Conservation (phyloP, 1,140 invertebrate genomes). For the Gryon sp. region DNA sequence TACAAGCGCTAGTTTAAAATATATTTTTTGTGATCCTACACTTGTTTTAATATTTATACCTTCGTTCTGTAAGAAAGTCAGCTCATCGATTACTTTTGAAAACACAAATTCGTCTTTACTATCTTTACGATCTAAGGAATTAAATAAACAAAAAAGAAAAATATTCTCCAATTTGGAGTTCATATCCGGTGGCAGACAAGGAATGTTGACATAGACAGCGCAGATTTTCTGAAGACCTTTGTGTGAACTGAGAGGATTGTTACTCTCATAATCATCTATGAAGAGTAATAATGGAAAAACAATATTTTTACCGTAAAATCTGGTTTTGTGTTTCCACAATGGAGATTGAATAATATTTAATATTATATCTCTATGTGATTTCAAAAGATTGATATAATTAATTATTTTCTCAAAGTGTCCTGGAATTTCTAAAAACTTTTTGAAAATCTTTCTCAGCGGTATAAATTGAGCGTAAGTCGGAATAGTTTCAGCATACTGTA, state of each 20-base stretch:
- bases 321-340: not conserved
- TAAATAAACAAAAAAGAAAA: slow-evolving; percentile 65
- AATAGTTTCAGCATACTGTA: not conserved
- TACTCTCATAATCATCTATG: slow-evolving; percentile 9
- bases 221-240: slow-evolving; percentile 56
- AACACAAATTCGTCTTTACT: slow-evolving; percentile 59
- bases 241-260: slow-evolving; percentile 47
- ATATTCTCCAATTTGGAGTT: slow-evolving; percentile 65
- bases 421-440: slow-evolving; percentile 4
- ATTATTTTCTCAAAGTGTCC: not conserved
- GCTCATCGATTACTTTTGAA: slow-evolving; percentile 55
- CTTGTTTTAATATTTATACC: slow-evolving; percentile 53
- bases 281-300: slow-evolving; percentile 1
- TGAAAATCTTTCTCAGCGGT: slow-evolving; percentile 1
- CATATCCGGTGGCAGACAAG: slow-evolving; percentile 62
- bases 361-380: slow-evolving; percentile 2
- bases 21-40: slow-evolving; percentile 32
- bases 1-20: slow-evolving; percentile 61
- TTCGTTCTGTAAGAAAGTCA: slow-evolving; percentile 54
- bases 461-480: not conserved
- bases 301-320: not conserved
- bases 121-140: slow-evolving; percentile 56
- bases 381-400: slow-evolving; percentile 10
- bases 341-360: slow-evolving; percentile 3
- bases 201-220: slow-evolving; percentile 62